Percentiles rank a stretch among this genome's conserved stretches.
These are phyloP conservation scores for Rhyacophila brunnea DNA, from an alignment of 1,140 invertebrate genomes.

Conservation along the genomic window DNA sequence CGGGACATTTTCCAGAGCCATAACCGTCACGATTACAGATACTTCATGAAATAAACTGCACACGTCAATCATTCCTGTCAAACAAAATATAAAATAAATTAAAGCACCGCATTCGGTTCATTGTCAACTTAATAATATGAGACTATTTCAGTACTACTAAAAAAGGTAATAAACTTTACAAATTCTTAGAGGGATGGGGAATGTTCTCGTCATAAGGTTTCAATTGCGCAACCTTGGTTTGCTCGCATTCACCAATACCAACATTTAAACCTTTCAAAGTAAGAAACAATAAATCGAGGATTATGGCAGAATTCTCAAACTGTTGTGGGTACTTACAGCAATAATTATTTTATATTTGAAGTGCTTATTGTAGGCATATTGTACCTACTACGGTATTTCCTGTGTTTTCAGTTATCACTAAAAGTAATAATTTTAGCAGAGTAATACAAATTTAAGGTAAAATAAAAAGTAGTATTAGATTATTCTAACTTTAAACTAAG, in stretches of 20 bases:
- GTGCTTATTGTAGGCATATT: too few relatives aligned
- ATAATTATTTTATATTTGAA: too few relatives aligned
- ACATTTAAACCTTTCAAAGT: constrained; percentile 33
- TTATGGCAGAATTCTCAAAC: constrained; percentile 39
- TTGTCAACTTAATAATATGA: constrained; percentile 24
- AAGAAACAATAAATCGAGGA: constrained; percentile 52
- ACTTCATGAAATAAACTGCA: not conserved
- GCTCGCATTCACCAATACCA: constrained; percentile 8
- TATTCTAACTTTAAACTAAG: too few relatives aligned
- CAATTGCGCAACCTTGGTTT: constrained; percentile 19
- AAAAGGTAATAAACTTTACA: constrained; percentile 34
- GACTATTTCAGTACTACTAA: constrained; percentile 52
- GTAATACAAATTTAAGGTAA: too few relatives aligned
- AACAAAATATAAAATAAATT: constrained; percentile 58
- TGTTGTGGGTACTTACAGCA: too few relatives aligned
- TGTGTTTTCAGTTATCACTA: too few relatives aligned
- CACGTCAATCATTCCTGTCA: constrained; percentile 55
- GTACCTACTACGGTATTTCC: too few relatives aligned
- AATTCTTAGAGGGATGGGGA: constrained; percentile 17
- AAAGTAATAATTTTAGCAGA: not conserved
- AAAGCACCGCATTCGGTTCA: constrained; percentile 35
- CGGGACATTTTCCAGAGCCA: not conserved
- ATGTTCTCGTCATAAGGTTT: not conserved
- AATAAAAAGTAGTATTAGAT: too few relatives aligned
- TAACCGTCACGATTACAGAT: constrained; percentile 1